A percentile compares a stretch with the other conserved stretches of the same genome.
Conservation (phyloP, 2,113 vertebrate species). For the Myrmecobius fasciatus region DNA sequence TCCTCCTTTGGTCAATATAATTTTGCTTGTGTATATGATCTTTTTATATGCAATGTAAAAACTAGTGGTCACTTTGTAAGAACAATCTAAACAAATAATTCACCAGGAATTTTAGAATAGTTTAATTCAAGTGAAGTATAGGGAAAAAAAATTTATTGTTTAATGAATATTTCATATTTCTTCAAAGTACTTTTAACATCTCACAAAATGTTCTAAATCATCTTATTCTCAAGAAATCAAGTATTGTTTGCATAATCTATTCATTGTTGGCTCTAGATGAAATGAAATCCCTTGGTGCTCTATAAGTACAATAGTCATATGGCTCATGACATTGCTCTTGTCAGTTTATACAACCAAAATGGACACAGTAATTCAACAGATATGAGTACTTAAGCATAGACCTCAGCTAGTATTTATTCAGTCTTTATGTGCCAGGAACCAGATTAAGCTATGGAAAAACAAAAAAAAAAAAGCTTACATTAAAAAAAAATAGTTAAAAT, state of each 20-base stretch:
- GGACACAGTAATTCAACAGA: neutral
- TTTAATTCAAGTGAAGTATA: neutral
- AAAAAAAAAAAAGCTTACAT: neutral
- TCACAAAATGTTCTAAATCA: neutral
- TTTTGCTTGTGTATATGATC: neutral
- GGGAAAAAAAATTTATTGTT: neutral
- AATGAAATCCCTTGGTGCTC: neutral
- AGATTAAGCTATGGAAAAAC: neutral
- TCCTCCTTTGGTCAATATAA: neutral
- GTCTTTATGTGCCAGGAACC: neutral
- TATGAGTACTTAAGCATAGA: neutral
- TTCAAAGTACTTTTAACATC: neutral
- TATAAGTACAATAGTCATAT: neutral
- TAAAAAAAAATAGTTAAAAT: neutral
- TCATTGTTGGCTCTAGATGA: neutral
- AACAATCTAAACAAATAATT: neutral
- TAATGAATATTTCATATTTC: neutral
- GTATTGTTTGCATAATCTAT: neutral
- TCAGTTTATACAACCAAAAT: neutral
- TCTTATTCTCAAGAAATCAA: neutral
- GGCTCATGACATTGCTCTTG: neutral
- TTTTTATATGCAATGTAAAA: neutral
- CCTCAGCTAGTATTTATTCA: neutral
- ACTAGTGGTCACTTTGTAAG: neutral
- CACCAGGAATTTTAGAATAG: neutral